Conservation (phyloP, 2,888 invertebrate genomes). For the Laspeyria flexula region DNA sequence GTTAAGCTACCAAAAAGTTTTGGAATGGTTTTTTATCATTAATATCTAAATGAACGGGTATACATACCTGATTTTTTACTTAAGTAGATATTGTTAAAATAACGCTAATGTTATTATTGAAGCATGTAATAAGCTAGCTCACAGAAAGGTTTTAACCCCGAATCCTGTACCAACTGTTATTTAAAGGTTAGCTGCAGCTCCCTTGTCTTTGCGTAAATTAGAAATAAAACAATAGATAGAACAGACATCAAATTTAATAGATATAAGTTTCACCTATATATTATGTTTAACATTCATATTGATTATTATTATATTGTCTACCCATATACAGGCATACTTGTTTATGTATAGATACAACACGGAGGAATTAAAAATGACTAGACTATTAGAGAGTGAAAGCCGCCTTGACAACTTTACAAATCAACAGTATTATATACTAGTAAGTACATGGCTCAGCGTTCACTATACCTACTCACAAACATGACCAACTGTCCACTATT, state of each 20-base stretch:
- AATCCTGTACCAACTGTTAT: no score
- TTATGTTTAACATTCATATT: conserved; percentile 82
- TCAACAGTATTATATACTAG: conserved; percentile 27
- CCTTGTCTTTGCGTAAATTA: no score
- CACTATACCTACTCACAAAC: conserved; percentile 8
- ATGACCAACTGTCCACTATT: not conserved
- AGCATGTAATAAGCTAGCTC: no score
- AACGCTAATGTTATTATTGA: no score
- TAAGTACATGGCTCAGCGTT: conserved; percentile 39
- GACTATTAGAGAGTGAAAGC: conserved; percentile 78
- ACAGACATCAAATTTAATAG: conserved; percentile 86
- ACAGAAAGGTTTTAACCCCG: no score
- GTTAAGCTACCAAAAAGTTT: no score
- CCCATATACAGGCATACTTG: conserved; percentile 79
- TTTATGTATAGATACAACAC: conserved; percentile 74
- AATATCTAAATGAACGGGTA: no score
- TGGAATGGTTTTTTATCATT: no score
- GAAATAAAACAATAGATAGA: conserved; percentile 73
- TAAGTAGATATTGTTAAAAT: no score
- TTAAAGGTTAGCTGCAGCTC: no score
- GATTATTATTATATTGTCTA: conserved; percentile 83
- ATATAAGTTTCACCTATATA: conserved; percentile 84
- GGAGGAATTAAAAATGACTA: conserved; percentile 83
- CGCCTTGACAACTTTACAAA: conserved; percentile 60
- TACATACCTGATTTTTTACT: no score